Conservation (phyloP, 2,888 invertebrate species). For the Drosophila mercatorum region DNA sequence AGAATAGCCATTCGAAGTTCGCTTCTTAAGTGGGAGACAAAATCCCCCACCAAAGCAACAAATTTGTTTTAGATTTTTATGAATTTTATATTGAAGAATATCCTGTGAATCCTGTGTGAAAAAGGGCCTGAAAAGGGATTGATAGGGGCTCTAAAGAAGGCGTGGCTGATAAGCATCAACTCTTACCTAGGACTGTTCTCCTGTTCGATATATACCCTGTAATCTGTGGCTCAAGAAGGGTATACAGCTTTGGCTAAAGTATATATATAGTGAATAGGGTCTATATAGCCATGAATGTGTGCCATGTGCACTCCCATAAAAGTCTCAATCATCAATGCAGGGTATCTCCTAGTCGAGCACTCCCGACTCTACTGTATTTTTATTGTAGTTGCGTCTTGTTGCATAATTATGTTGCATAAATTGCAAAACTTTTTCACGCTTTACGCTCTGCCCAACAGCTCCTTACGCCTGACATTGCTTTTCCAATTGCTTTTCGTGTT, state of each 20-base stretch:
- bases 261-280: too few relatives aligned
- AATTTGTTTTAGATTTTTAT: slow-evolving; percentile 12
- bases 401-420: slow-evolving; percentile 82
- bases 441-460: slow-evolving; percentile 36
- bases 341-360: neutral
- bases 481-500: slow-evolving; percentile 24
- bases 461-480: slow-evolving; percentile 56
- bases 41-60: neutral
- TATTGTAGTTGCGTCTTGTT: slow-evolving; percentile 39
- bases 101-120: too few relatives aligned
- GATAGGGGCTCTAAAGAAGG: neutral
- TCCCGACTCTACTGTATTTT: neutral
- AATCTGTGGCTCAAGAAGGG: too few relatives aligned
- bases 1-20: neutral
- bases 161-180: neutral
- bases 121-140: too few relatives aligned
- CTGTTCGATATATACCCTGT: too few relatives aligned
- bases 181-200: too few relatives aligned
- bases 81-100: neutral
- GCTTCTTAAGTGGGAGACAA: neutral
- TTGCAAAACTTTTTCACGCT: slow-evolving; percentile 78
- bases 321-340: too few relatives aligned
- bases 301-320: too few relatives aligned
- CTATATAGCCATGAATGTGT: too few relatives aligned
- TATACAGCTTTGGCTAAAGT: neutral